Evolutionary conservation across 2,797 vertebrate genomes (phyloP).

Genomic region (Leontocebus nigricollis): DNA sequence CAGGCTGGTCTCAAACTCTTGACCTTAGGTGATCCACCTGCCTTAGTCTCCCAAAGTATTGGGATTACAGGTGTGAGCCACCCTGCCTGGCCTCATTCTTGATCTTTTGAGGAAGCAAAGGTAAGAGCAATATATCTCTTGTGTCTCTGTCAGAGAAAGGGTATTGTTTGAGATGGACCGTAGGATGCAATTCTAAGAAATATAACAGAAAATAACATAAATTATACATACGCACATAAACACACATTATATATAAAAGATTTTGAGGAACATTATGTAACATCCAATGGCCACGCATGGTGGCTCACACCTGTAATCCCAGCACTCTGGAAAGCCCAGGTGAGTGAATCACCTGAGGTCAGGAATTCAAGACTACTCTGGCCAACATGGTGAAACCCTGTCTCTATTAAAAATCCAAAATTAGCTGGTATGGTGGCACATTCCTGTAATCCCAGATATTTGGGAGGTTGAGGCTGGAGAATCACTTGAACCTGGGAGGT

Average conservation of each 20-base stretch:
- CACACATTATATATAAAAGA: not conserved
- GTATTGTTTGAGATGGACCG: not conserved
- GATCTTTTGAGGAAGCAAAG: conserved; percentile 20
- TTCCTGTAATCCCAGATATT: too few species aligned
- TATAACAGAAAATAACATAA: not conserved
- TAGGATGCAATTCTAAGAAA: not conserved
- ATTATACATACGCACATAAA: not conserved
- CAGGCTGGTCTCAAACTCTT: not conserved
- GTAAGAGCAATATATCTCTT: not conserved
- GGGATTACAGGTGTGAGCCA: not conserved
- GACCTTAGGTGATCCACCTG: not conserved
- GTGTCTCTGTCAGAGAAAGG: not conserved
- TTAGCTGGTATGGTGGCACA: too few species aligned
- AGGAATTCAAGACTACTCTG: not conserved
- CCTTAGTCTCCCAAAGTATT: not conserved
- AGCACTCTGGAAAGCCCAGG: not conserved
- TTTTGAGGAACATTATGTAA: not conserved
- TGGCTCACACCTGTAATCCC: not conserved
- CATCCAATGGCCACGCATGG: not conserved
- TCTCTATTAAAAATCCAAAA: too few species aligned
- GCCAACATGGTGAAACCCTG: not conserved
- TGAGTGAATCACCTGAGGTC: not conserved
- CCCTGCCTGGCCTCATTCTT: not conserved
- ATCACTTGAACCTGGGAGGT: too few species aligned
- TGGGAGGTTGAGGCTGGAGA: too few species aligned